Evolutionary conservation across 2,888 invertebrate genomes (phyloP).

Genomic region (Caenorhabditis parvicauda): DNA sequence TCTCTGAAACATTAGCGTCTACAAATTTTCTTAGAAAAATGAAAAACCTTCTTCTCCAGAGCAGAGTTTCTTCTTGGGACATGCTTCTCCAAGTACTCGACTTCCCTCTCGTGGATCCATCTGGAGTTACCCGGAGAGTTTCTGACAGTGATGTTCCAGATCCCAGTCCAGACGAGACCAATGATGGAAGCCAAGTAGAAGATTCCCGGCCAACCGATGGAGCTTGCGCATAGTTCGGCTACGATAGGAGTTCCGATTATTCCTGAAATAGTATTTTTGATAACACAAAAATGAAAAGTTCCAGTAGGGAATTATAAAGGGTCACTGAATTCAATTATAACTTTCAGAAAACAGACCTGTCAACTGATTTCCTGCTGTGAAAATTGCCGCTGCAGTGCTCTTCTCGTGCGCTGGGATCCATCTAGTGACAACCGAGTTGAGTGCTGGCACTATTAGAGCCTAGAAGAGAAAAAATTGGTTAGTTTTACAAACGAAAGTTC

Average conservation of each 20-base stretch:
- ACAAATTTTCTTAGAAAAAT: too few relatives aligned
- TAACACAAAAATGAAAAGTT: too few relatives aligned
- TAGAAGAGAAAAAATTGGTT: too few relatives aligned
- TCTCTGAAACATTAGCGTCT: too few relatives aligned
- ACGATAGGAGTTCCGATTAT: conserved; percentile 44
- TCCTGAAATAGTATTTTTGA: too few relatives aligned
- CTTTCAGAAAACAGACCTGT: conserved; percentile 5
- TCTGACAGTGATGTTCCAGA: conserved; percentile 41
- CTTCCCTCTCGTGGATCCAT: conserved; percentile 40
- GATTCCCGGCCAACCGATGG: conserved; percentile 41
- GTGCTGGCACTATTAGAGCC: conserved; percentile 42
- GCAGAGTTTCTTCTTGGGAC: conserved; percentile 10
- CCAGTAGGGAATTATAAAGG: too few relatives aligned
- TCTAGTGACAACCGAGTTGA: conserved; percentile 45
- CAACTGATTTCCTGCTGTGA: conserved; percentile 51
- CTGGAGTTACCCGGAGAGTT: conserved; percentile 44
- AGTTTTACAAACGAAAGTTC: too few relatives aligned
- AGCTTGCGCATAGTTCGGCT: conserved; percentile 44
- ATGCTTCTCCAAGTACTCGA: conserved; percentile 31
- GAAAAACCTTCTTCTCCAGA: conserved; percentile 1
- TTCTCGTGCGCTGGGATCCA: conserved; percentile 51
- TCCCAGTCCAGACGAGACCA: conserved; percentile 40
- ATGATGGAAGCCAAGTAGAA: conserved; percentile 42
- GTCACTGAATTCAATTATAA: too few relatives aligned
- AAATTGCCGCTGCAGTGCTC: conserved; percentile 43